phyloP scores from a whole-genome alignment of 2,113 vertebrate species.

The Rattus norvegicus region GRCr8 NC_086022.1:112169001-112169500 shows the following conservation, averaged over 20 bases:
- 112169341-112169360: constrained; percentile 9
- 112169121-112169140: neutral
- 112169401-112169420: too few species aligned
- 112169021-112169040: neutral
- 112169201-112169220: neutral
- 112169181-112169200: constrained; percentile 47
- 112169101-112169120: too few species aligned
- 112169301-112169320: neutral
- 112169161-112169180: constrained; percentile 64
- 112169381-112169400: constrained; percentile 42
- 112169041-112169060: neutral
- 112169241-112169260: constrained; percentile 62
- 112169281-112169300: constrained; percentile 26
- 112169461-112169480: constrained; percentile 61
- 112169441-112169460: constrained; percentile 20
- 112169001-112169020: constrained; percentile 39
- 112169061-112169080: constrained; percentile 1
- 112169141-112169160: constrained; percentile 4
- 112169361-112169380: constrained; percentile 1
- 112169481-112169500: constrained; percentile 65
- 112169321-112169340: constrained; percentile 40
- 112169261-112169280: constrained; percentile 27
- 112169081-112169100: neutral
- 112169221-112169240: neutral
- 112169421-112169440: too few species aligned